phyloP scores from a whole-genome alignment of 2,888 invertebrate species.

The Sesia apiformis region DNA sequence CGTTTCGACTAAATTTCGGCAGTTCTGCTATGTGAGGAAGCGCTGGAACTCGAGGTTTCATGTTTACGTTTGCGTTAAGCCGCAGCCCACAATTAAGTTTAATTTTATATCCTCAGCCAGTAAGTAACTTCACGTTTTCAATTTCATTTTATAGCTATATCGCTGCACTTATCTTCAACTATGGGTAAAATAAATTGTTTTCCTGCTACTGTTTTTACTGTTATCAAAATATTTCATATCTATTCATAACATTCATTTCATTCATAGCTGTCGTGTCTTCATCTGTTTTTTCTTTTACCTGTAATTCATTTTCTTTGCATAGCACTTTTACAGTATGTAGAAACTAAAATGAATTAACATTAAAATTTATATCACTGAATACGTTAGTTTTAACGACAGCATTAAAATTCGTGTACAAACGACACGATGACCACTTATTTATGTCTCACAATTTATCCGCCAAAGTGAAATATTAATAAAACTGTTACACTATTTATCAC shows the following conservation, averaged over 20 bases:
- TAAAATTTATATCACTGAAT: not conserved
- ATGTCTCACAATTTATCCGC: slow-evolving; percentile 44
- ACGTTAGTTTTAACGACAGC: slow-evolving; percentile 1
- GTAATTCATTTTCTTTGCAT: no score
- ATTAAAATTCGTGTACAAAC: slow-evolving; percentile 16
- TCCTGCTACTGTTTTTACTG: no score
- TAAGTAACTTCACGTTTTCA: not conserved
- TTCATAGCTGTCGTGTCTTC: no score
- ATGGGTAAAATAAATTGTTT: no score
- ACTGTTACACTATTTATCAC: slow-evolving; percentile 51
- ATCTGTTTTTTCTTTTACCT: no score
- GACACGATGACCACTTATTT: slow-evolving; percentile 29
- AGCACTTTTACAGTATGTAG: not conserved
- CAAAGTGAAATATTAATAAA: slow-evolving; percentile 48
- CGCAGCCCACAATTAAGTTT: not conserved
- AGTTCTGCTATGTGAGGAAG: slow-evolving; percentile 36
- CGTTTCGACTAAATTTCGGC: slow-evolving; percentile 38
- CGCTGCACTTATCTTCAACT: no score
- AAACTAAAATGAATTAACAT: not conserved
- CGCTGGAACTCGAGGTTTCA: slow-evolving; percentile 10
- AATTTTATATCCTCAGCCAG: not conserved
- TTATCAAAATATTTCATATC: no score
- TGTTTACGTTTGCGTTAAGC: not conserved
- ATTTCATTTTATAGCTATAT: not conserved
- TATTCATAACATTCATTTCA: no score